phyloP scores from a whole-genome alignment of 2,888 invertebrate species.

The Hololepta plana region DNA sequence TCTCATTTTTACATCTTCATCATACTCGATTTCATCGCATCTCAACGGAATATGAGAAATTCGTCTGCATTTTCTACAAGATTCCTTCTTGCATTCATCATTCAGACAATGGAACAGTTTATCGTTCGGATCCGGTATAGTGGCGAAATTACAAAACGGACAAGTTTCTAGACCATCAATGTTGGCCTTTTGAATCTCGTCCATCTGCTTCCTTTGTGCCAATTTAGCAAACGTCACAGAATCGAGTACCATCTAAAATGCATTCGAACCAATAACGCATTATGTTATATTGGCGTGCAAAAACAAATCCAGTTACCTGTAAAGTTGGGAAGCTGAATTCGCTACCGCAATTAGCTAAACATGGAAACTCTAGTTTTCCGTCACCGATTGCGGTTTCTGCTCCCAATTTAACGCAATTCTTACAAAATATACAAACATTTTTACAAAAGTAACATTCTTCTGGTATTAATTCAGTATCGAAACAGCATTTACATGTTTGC shows the following conservation, averaged over 20 bases:
- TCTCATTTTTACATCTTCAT: constrained; percentile 26
- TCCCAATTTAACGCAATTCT: constrained; percentile 26
- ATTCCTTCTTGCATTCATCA: constrained; percentile 33
- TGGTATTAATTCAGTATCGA: constrained; percentile 30
- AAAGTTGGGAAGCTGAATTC: constrained; percentile 25
- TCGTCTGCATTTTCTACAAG: constrained; percentile 34
- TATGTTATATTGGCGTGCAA: no score
- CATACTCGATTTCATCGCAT: constrained; percentile 32
- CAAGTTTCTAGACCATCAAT: constrained; percentile 35
- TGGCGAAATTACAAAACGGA: constrained; percentile 36
- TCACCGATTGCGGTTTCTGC: constrained; percentile 25
- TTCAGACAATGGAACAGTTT: constrained; percentile 34
- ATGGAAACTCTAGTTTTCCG: constrained; percentile 27
- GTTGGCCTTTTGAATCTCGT: constrained; percentile 32
- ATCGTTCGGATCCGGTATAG: constrained; percentile 26
- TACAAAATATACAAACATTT: constrained; percentile 26
- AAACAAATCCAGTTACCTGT: constrained; percentile 16
- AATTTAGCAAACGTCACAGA: constrained; percentile 27
- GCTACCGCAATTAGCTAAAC: constrained; percentile 26
- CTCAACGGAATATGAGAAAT: constrained; percentile 32
- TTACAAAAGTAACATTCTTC: constrained; percentile 23
- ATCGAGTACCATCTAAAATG: constrained; percentile 25
- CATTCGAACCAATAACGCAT: not conserved
- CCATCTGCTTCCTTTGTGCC: constrained; percentile 29
- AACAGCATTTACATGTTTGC: constrained; percentile 34